These are phyloP conservation scores for Drosophila tanythrix DNA, from an alignment of 2,888 invertebrate genomes.

Conservation along the genomic window DNA sequence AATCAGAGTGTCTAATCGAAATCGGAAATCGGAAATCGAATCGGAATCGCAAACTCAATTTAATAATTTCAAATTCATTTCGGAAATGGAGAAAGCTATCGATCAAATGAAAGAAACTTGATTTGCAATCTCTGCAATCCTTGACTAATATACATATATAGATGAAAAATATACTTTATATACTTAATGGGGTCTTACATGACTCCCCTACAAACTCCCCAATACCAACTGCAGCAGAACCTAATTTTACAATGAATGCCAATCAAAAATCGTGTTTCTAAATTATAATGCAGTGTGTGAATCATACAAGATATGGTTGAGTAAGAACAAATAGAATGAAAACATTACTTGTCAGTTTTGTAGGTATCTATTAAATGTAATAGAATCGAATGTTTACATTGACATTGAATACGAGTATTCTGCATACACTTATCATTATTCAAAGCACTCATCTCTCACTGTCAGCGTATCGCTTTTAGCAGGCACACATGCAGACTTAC, in stretches of 20 bases:
- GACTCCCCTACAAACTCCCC: neutral
- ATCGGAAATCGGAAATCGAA: no score
- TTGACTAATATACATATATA: no score
- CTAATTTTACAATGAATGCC: neutral
- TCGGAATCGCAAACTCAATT: neutral
- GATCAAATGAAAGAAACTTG: neutral
- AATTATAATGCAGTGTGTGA: neutral
- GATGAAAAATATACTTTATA: neutral
- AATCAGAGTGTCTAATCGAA: neutral
- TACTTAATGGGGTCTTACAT: neutral
- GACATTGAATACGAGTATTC: slow-evolving; percentile 23
- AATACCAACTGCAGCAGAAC: neutral
- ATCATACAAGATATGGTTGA: neutral
- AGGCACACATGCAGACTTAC: neutral
- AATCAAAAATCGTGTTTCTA: neutral
- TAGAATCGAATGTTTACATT: neutral
- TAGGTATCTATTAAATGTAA: neutral
- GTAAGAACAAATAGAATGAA: neutral
- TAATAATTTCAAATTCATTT: neutral
- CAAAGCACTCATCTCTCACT: slow-evolving; percentile 51
- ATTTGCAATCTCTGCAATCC: neutral
- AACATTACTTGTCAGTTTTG: neutral
- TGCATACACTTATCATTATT: slow-evolving; percentile 31
- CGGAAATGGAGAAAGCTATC: neutral
- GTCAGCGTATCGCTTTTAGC: slow-evolving; percentile 37